Evolutionary conservation across 1,140 invertebrate genomes (phyloP).

Genomic region (Dreissena rostriformis): DNA sequence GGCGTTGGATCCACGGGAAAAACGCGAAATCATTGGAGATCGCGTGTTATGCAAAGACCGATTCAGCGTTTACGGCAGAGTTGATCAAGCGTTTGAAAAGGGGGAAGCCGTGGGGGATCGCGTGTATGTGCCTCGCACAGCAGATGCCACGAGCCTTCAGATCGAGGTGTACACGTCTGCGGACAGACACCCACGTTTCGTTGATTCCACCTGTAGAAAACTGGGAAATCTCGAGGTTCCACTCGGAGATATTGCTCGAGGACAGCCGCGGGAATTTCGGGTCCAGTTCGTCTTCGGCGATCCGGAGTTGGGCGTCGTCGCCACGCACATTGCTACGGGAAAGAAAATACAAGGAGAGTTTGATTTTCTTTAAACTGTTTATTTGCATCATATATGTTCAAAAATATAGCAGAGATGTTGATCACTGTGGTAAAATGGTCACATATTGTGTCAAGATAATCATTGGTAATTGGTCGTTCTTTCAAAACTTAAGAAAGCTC

Average conservation of each 20-base stretch:
- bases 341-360: conserved; percentile 19
- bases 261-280: not conserved
- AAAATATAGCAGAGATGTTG: not conserved
- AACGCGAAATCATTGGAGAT: not conserved
- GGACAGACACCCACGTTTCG: conserved; percentile 1
- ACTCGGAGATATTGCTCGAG: not conserved
- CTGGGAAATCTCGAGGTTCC: conserved; percentile 30
- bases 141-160: not conserved
- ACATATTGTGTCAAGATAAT: no score
- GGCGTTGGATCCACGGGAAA: conserved; percentile 30
- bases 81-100: conserved; percentile 23
- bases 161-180: conserved; percentile 24
- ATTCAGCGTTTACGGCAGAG: conserved; percentile 33
- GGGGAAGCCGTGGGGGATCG: conserved; percentile 14
- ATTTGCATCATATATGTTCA: not conserved
- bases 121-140: conserved; percentile 31
- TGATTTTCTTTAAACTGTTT: conserved; percentile 10
- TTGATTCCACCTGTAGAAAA: conserved; percentile 15
- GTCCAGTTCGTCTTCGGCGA: conserved; percentile 41
- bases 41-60: conserved; percentile 39
- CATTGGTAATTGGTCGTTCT: no score
- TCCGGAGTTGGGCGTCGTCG: conserved; percentile 19
- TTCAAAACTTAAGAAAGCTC: no score
- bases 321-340: conserved; percentile 11
- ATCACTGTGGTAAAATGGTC: no score